These are phyloP conservation scores for Atherinomorus stipes DNA, from an alignment of 2,113 vertebrate genomes.

Conservation along the genomic window DNA sequence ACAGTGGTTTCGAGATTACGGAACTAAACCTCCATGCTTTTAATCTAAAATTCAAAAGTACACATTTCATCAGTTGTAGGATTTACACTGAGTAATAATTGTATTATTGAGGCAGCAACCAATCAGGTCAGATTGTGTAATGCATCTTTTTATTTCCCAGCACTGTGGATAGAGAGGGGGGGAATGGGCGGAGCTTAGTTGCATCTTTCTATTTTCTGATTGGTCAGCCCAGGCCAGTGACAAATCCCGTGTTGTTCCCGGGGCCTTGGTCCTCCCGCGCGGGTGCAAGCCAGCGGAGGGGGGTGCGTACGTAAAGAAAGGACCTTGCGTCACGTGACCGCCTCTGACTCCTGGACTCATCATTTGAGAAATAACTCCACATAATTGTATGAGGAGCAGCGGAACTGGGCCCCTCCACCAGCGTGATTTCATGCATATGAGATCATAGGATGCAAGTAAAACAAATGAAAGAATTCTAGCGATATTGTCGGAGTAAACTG, in stretches of 20 bases:
- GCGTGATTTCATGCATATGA: conserved; percentile 4
- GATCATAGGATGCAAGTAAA: conserved; percentile 59
- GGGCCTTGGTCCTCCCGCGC: conserved; percentile 16
- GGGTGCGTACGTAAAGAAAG: conserved; percentile 52
- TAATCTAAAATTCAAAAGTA: not conserved
- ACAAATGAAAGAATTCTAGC: conserved; percentile 52
- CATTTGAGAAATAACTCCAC: conserved; percentile 48
- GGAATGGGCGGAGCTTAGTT: conserved; percentile 18
- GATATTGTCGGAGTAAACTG: conserved; percentile 33
- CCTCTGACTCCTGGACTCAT: conserved; percentile 60
- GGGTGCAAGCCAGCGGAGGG: not conserved
- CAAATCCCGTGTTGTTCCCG: conserved; percentile 41
- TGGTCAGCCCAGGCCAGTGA: conserved; percentile 51
- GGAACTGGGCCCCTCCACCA: not conserved
- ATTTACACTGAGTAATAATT: too few relatives aligned
- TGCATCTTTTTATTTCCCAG: conserved; percentile 38
- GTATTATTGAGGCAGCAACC: conserved; percentile 23
- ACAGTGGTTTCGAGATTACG: too few relatives aligned
- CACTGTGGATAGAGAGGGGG: conserved; percentile 36
- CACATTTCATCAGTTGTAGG: too few relatives aligned
- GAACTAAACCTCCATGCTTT: not conserved
- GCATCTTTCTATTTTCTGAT: conserved; percentile 29
- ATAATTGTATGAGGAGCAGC: conserved; percentile 18
- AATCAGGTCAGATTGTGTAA: conserved; percentile 32
- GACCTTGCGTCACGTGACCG: conserved; percentile 66